Percentiles rank a stretch among this genome's conserved stretches.
phyloP scores from a whole-genome alignment of 2,113 vertebrate species.

The Ctenodactylus gundi region DNA sequence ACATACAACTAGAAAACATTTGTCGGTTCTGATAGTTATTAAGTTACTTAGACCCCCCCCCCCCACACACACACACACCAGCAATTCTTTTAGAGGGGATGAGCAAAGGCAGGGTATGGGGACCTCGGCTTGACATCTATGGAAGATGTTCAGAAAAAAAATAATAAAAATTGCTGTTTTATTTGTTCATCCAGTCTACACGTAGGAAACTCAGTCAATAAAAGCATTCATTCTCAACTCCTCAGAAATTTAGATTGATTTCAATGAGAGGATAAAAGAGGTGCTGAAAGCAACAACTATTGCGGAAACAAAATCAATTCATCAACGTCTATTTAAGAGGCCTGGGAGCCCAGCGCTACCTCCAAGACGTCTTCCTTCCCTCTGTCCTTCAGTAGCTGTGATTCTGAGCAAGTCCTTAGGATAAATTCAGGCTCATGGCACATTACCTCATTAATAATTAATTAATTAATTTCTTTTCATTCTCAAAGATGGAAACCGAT shows the following conservation, averaged over 20 bases:
- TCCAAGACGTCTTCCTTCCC: conserved; percentile 53
- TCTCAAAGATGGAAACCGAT: conserved; percentile 40
- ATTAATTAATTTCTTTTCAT: conserved; percentile 30
- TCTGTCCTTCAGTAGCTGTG: conserved; percentile 29
- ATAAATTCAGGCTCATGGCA: background rate
- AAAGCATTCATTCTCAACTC: conserved; percentile 51
- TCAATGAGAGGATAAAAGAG: conserved; percentile 60
- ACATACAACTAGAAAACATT: background rate
- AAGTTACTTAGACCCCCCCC: conserved; percentile 7
- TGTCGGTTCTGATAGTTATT: background rate
- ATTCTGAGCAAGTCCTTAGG: conserved; percentile 26
- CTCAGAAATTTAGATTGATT: conserved; percentile 63
- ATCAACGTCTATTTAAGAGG: conserved; percentile 65
- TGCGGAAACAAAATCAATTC: conserved; percentile 70
- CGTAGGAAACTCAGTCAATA: conserved; percentile 50
- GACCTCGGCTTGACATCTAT: background rate
- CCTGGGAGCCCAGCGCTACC: background rate
- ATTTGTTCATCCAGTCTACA: conserved; percentile 65
- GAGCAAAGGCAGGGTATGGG: background rate
- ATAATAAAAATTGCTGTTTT: conserved; percentile 26
- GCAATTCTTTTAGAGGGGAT: background rate
- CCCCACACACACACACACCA: no score
- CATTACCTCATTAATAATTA: no score
- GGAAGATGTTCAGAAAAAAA: conserved; percentile 37
- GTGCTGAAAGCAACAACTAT: conserved; percentile 64